Conservation (phyloP, 2,888 invertebrate genomes). For the Lampropteryx suffumata region DNA sequence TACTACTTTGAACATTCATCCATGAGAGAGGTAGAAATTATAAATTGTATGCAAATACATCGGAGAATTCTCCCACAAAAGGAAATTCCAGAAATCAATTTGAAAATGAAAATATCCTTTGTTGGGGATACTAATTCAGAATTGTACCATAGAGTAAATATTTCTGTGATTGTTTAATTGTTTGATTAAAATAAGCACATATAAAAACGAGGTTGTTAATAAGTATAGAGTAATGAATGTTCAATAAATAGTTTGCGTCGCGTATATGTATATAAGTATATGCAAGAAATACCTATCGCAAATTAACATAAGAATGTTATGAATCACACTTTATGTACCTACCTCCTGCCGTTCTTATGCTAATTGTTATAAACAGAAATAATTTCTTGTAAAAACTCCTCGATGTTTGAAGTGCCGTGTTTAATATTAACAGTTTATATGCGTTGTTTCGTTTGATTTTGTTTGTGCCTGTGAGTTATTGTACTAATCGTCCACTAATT, state of each 20-base stretch:
- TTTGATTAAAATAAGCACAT: too few species aligned
- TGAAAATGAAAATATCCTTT: too few species aligned
- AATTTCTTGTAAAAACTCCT: slow-evolving; percentile 23
- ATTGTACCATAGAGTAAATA: slow-evolving; percentile 7
- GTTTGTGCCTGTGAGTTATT: slow-evolving; percentile 37
- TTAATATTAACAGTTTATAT: slow-evolving; percentile 27
- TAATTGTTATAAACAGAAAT: slow-evolving; percentile 37
- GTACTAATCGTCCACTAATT: slow-evolving; percentile 49
- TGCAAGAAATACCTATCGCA: slow-evolving; percentile 42
- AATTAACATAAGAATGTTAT: slow-evolving; percentile 57
- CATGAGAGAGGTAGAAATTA: too few species aligned
- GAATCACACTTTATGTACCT: slow-evolving; percentile 44
- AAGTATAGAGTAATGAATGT: slow-evolving; percentile 48
- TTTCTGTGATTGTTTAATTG: slow-evolving; percentile 38
- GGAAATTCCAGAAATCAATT: too few species aligned
- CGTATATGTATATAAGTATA: slow-evolving; percentile 22
- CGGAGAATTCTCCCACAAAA: too few species aligned
- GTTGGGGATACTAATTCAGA: too few species aligned
- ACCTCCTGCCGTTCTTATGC: slow-evolving; percentile 38
- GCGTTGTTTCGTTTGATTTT: slow-evolving; percentile 30
- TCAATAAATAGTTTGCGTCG: slow-evolving; percentile 40
- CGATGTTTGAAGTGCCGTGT: slow-evolving; percentile 19
- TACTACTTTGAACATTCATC: too few species aligned
- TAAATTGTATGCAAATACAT: too few species aligned
- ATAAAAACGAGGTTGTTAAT: too few species aligned